Base-by-base conservation (phyloP, 1,140 invertebrate species). In the Caerostris darwini region DNA sequence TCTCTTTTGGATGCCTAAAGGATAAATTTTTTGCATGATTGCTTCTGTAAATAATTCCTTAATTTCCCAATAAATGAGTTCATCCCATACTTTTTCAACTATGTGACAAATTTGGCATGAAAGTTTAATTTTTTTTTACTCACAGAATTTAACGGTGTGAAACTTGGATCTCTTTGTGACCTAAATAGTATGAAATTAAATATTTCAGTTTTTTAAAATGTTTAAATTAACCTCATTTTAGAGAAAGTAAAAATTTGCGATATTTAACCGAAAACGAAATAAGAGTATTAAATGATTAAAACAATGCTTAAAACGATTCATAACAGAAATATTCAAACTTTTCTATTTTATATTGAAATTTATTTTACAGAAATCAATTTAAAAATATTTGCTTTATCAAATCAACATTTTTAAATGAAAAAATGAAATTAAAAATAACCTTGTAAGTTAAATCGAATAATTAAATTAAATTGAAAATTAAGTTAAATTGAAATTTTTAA, bases 1-100 rank as follows among this genome's bases (percentile, higher is more conserved):
- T 77, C n/a, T 69, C 50, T 34, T 77, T 77, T 77, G 7, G 34
- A 77, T 77, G 71, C 71, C 71, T 53, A 12, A 77, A 77, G 61
- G 34, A 77, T 77, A 12, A 3, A 5, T 77, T 77, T 71, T 3
- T 12, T 12, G 71, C 71, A 8, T 50, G 71, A 77, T 77, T 77
- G 50, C 7, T 4, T 53, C 10, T 50, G 3, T 50, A 53, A 77
- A 77, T 77, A 77, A 77, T 77, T 77, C 71, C 71, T 12, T 77
- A 77, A 77, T 77, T 77, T 50, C 50, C 12, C 71, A 50, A 50
- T 50, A 50, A 77, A 77, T 50, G 50, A 77, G 34, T 19, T 50
- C 12, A 53, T 14, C 14, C 5, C 34, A 53, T 77, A 34, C 34
- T 77, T 7, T 14, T 53, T 12, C 7, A 77, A 50, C 19, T 77